phyloP scores from a whole-genome alignment of 2,797 vertebrate species.

The Aphelocoma californica region DNA sequence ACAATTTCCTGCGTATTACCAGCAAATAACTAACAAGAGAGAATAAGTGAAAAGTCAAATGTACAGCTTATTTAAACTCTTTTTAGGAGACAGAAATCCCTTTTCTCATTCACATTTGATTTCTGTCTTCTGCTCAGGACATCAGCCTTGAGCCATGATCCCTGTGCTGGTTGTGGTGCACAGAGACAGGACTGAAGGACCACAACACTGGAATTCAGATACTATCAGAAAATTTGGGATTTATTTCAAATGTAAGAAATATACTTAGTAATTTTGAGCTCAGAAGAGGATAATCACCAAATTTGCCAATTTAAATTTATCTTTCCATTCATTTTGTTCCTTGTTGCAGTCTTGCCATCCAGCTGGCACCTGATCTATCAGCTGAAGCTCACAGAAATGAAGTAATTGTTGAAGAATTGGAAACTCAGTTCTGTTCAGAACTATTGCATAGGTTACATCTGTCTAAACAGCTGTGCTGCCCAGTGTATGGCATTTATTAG shows the following conservation, averaged over 20 bases:
- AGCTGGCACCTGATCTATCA: neutral
- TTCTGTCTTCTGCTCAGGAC: neutral
- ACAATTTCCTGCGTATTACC: neutral
- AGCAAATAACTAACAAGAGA: neutral
- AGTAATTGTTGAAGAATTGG: neutral
- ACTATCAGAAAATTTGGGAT: neutral
- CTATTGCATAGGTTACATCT: neutral
- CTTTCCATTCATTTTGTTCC: neutral
- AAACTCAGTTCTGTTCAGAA: neutral
- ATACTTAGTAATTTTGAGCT: neutral
- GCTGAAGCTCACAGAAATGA: neutral
- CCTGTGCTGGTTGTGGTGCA: neutral
- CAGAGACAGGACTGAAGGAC: neutral
- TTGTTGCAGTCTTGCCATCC: neutral
- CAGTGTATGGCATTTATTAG: neutral
- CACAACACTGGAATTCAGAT: neutral
- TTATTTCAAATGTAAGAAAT: conserved; percentile 17
- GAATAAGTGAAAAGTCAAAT: neutral
- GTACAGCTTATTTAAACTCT: neutral
- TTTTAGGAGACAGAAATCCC: neutral
- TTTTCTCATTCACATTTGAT: neutral
- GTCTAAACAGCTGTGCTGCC: neutral
- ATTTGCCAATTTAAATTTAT: neutral
- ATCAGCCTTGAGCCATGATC: neutral
- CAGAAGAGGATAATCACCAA: neutral